Evolutionary conservation across 2,113 vertebrate species (phyloP).

Genomic region (Dasyurus viverrinus): DNA sequence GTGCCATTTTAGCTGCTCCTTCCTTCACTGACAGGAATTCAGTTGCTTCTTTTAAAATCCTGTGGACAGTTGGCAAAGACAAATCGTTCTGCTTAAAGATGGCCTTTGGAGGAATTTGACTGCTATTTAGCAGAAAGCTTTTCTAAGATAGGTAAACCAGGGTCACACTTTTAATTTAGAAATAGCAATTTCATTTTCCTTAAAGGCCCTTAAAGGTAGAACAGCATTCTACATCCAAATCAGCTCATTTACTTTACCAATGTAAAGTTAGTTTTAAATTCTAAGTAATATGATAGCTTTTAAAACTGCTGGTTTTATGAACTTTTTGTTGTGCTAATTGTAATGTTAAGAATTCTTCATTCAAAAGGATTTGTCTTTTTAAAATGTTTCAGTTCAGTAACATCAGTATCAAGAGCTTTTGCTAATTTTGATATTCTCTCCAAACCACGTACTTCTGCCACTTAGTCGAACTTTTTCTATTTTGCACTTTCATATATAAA

Average conservation of each 20-base stretch:
- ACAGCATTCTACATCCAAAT: too few species aligned
- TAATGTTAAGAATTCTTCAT: too few species aligned
- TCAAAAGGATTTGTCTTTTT: too few species aligned
- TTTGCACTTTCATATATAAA: not conserved
- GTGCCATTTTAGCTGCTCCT: not conserved
- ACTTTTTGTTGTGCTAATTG: too few species aligned
- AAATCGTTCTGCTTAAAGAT: not conserved
- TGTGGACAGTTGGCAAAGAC: not conserved
- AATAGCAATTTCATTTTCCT: too few species aligned
- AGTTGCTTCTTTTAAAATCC: not conserved
- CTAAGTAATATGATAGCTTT: too few species aligned
- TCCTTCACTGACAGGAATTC: not conserved
- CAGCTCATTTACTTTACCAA: too few species aligned
- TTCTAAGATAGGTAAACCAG: too few species aligned
- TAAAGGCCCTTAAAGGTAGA: too few species aligned
- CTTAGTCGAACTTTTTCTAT: not conserved
- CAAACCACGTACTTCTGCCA: constrained; percentile 6
- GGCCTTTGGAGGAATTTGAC: not conserved
- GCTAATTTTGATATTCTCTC: not conserved
- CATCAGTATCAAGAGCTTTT: not conserved
- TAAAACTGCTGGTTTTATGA: too few species aligned
- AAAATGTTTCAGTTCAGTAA: not conserved
- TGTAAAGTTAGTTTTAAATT: too few species aligned
- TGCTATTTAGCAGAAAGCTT: not conserved
- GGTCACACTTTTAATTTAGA: too few species aligned